A percentile compares a stretch with the other conserved stretches of the same genome.
These are phyloP conservation scores for Pammene aurita DNA, from an alignment of 2,888 invertebrate species.

Conservation along the genomic window DNA sequence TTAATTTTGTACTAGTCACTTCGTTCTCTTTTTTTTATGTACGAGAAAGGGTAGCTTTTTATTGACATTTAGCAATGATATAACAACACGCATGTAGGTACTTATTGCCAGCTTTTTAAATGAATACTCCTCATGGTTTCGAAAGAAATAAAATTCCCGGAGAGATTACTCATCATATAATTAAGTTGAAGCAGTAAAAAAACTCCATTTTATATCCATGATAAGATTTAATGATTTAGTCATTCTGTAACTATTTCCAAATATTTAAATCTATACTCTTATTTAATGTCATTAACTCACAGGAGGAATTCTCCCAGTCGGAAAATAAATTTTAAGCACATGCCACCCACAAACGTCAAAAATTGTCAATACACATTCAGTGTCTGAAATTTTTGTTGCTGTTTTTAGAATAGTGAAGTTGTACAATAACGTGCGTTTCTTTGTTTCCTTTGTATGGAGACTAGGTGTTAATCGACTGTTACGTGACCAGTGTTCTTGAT, in stretches of 20 bases:
- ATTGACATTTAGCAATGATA: background rate
- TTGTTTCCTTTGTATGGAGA: slow-evolving; percentile 75
- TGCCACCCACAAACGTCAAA: slow-evolving; percentile 52
- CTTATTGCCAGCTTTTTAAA: slow-evolving; percentile 28
- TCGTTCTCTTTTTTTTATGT: too few species aligned
- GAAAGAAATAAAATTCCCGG: background rate
- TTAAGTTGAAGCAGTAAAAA: background rate
- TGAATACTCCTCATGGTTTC: slow-evolving; percentile 33
- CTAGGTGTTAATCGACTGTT: slow-evolving; percentile 70
- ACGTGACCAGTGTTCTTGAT: slow-evolving; percentile 76
- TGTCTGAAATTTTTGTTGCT: slow-evolving; percentile 52
- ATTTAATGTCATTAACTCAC: too few species aligned
- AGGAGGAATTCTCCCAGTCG: background rate
- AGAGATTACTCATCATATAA: background rate
- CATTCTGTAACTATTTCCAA: too few species aligned
- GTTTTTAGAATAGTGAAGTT: slow-evolving; percentile 66
- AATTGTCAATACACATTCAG: slow-evolving; percentile 52
- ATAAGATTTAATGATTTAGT: too few species aligned
- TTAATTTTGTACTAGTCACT: too few species aligned
- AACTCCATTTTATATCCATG: too few species aligned
- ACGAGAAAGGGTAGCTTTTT: too few species aligned
- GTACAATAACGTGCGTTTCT: slow-evolving; percentile 67
- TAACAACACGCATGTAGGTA: slow-evolving; percentile 5
- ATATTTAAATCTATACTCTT: too few species aligned
- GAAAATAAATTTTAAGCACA: slow-evolving; percentile 51